These are phyloP conservation scores for Poeciliopsis infans DNA, from an alignment of 2,797 vertebrate species.

Conservation along the genomic window DNA sequence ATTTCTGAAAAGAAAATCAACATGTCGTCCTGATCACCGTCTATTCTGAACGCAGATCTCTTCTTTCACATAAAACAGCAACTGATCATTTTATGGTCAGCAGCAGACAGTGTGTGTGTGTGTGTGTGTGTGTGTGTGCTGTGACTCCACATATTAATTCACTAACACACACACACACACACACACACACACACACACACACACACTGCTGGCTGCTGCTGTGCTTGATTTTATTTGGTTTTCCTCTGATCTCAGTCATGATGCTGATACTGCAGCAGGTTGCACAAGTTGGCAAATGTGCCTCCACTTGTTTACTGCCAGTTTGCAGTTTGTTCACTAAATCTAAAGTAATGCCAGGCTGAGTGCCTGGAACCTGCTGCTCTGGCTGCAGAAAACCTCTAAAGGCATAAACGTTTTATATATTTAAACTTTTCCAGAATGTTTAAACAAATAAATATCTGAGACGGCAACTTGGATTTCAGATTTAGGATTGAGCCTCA, in stretches of 20 bases:
- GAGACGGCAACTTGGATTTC: not conserved
- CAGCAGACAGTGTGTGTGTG: not conserved
- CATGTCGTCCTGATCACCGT: not conserved
- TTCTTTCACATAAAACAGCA: not conserved
- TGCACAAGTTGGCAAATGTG: not conserved
- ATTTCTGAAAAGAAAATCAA: not conserved
- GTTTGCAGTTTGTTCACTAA: not conserved
- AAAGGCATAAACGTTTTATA: too few species aligned
- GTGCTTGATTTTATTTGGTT: not conserved
- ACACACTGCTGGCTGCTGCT: not conserved
- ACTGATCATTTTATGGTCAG: not conserved
- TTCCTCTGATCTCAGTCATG: not conserved
- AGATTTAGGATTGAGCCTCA: not conserved
- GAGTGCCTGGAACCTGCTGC: not conserved
- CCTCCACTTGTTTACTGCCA: not conserved
- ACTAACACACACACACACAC: not conserved
- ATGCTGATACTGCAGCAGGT: slow-evolving; percentile 1
- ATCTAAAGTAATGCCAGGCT: not conserved
- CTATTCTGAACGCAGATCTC: not conserved
- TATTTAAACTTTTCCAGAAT: too few species aligned
- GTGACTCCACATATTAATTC: not conserved
- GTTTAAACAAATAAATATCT: not conserved
- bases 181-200: too few species aligned
- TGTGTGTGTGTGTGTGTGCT: not conserved
- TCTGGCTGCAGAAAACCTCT: not conserved